Percentiles rank a stretch among this genome's conserved stretches.
phyloP scores from a whole-genome alignment of 2,113 vertebrate genomes.

The Machaerirhynchus nigripectus region DNA sequence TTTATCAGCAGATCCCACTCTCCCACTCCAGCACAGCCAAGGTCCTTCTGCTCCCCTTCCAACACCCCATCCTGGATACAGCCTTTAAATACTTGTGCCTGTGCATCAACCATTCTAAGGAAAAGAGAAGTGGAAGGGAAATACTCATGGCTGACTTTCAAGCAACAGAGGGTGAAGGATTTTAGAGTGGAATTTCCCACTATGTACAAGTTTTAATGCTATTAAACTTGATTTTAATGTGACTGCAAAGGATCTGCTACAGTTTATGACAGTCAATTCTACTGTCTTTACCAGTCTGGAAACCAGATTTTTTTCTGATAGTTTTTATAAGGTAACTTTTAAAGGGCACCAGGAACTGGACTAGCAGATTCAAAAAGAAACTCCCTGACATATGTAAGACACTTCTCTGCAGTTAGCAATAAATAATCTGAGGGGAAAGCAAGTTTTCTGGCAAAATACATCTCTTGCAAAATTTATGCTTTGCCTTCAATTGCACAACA shows the following conservation, averaged over 20 bases:
- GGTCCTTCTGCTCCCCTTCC: not conserved
- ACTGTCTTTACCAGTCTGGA: not conserved
- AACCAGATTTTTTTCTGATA: not conserved
- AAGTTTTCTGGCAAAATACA: not conserved
- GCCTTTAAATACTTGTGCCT: not conserved
- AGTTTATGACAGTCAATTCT: conserved; percentile 4
- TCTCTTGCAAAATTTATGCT: not conserved
- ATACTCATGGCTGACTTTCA: not conserved
- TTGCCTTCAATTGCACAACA: not conserved
- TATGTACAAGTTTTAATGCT: not conserved
- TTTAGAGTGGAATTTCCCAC: conserved; percentile 17
- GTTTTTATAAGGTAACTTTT: not conserved
- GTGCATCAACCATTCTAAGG: not conserved
- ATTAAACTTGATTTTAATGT: conserved; percentile 28
- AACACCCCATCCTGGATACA: not conserved
- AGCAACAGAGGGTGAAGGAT: conserved; percentile 18
- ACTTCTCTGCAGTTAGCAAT: not conserved
- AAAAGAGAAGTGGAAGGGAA: not conserved
- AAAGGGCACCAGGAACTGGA: not conserved
- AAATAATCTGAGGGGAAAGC: not conserved
- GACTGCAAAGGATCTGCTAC: not conserved
- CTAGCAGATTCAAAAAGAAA: not conserved
- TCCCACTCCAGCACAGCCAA: not conserved
- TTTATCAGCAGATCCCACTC: not conserved
- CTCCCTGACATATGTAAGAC: not conserved